These are phyloP conservation scores for Drosophila testacea DNA, from an alignment of 2,888 invertebrate species.

Conservation along the genomic window DNA sequence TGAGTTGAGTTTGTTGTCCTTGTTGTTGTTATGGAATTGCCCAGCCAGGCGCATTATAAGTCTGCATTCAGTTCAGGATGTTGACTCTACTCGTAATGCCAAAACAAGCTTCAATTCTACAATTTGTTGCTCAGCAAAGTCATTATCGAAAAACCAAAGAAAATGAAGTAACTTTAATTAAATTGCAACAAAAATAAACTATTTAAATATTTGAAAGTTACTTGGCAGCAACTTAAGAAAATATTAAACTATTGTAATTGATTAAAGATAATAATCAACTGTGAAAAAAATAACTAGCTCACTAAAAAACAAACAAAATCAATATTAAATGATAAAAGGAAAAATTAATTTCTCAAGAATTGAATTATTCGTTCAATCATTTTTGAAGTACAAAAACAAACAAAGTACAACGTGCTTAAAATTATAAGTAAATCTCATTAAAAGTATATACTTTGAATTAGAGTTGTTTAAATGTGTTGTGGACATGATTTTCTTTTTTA, in stretches of 20 bases:
- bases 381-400: neutral
- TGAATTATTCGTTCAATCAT: neutral
- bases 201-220: constrained; percentile 1
- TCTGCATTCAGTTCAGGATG: constrained; percentile 24
- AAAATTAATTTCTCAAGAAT: neutral
- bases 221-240: neutral
- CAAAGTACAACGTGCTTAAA: constrained; percentile 1
- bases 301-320: too few relatives aligned
- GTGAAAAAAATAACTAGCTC: neutral
- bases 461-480: constrained; percentile 5
- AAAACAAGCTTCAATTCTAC: constrained; percentile 5
- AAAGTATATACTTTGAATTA: neutral
- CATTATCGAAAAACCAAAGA: constrained; percentile 1
- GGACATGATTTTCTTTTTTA: neutral
- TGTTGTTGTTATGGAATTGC: constrained; percentile 44
- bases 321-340: neutral
- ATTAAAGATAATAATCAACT: neutral
- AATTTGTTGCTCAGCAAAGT: constrained; percentile 1
- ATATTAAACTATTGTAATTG: neutral
- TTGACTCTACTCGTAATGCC: constrained; percentile 26
- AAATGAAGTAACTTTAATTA: constrained; percentile 2
- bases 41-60: constrained; percentile 48
- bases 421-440: neutral
- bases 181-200: neutral
- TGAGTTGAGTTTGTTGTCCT: constrained; percentile 31